phyloP scores from a whole-genome alignment of 2,797 vertebrate genomes.

The Parotocinclus haroldoi region DNA sequence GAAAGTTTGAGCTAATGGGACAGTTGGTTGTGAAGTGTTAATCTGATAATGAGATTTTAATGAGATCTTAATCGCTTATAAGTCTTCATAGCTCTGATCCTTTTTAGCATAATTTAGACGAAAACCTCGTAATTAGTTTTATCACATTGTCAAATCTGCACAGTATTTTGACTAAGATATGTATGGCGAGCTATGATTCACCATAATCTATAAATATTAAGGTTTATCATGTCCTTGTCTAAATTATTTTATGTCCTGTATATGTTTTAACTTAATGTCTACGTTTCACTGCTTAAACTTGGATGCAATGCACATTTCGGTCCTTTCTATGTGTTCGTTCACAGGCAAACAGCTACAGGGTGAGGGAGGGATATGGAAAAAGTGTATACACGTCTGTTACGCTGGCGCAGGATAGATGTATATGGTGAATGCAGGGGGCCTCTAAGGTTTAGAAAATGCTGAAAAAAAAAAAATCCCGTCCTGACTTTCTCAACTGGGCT shows the following conservation, averaged over 20 bases:
- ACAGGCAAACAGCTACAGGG: slow-evolving; percentile 14
- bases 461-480: too few relatives aligned
- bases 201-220: too few relatives aligned
- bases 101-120: too few relatives aligned
- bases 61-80: too few relatives aligned
- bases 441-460: neutral
- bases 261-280: slow-evolving; percentile 1
- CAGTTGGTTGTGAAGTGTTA: too few relatives aligned
- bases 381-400: neutral
- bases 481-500: neutral
- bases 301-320: slow-evolving; percentile 27
- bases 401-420: neutral
- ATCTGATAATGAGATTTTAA: too few relatives aligned
- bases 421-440: neutral
- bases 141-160: too few relatives aligned
- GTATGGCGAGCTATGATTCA: too few relatives aligned
- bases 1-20: too few relatives aligned
- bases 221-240: neutral
- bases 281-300: slow-evolving; percentile 18
- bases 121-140: too few relatives aligned
- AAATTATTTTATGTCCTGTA: neutral
- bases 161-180: too few relatives aligned
- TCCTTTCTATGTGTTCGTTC: slow-evolving; percentile 26
- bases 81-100: too few relatives aligned
- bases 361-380: slow-evolving; percentile 5